These are phyloP conservation scores for Liodrosophila aerea DNA, from an alignment of 2,888 invertebrate species.

Conservation along the genomic window DNA sequence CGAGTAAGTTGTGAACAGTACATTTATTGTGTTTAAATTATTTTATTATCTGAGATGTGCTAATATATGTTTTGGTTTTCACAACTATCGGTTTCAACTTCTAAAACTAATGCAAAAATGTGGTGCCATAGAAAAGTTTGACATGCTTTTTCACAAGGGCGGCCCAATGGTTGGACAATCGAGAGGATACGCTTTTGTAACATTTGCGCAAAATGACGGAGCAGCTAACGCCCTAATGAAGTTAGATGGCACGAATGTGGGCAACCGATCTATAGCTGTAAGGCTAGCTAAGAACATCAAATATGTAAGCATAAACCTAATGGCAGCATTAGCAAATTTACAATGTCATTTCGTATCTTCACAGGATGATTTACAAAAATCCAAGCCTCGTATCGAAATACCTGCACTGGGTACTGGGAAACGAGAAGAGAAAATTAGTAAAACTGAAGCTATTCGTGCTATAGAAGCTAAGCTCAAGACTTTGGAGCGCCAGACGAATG, in stretches of 20 bases:
- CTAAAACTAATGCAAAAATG: slow-evolving; percentile 97
- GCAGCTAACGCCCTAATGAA: slow-evolving; percentile 88
- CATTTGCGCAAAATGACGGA: slow-evolving; percentile 86
- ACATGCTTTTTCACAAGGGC: slow-evolving; percentile 95
- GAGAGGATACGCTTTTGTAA: slow-evolving; percentile 96
- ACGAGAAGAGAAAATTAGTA: slow-evolving; percentile 86
- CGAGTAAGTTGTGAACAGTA: slow-evolving; percentile 89
- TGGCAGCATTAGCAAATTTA: too few species aligned
- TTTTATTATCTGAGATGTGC: slow-evolving; percentile 23
- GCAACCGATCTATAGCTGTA: slow-evolving; percentile 89
- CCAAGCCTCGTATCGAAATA: slow-evolving; percentile 89
- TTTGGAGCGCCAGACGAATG: slow-evolving; percentile 88
- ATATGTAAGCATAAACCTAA: slow-evolving; percentile 83
- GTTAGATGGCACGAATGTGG: slow-evolving; percentile 89
- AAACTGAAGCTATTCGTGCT: slow-evolving; percentile 91
- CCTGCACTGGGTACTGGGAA: slow-evolving; percentile 88
- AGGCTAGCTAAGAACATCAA: slow-evolving; percentile 91
- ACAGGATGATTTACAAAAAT: slow-evolving; percentile 90
- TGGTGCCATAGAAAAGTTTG: slow-evolving; percentile 97
- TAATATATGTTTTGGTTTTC: slow-evolving; percentile 58
- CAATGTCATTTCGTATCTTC: not conserved
- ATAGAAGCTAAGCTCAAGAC: slow-evolving; percentile 93
- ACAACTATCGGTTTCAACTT: slow-evolving; percentile 93
- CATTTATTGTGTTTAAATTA: too few species aligned
- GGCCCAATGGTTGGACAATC: slow-evolving; percentile 95